Base-by-base conservation (phyloP, 2,113 vertebrate genomes). In the Apus apus region DNA sequence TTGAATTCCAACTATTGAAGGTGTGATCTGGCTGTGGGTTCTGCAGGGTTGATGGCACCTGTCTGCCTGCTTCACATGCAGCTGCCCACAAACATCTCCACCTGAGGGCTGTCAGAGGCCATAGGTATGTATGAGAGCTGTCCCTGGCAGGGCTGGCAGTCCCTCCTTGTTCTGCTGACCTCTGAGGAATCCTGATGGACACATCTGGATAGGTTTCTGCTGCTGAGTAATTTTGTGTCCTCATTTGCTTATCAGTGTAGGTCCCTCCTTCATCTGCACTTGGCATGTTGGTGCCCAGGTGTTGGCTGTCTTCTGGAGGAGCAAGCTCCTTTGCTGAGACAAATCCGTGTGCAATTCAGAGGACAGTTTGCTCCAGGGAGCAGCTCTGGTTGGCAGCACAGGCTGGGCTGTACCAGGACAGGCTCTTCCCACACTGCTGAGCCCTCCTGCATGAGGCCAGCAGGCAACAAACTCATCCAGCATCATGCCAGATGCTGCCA, bases 181-280 rank as follows among this genome's bases (percentile, higher is more conserved):
- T 81, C 89, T 53, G 64, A 62, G 82, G 61, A 36, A 5, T 19
- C 29, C 3, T 17, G 32, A 40, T 0, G 18, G 85, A 45, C n/a
- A 6, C 0, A 0, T 38, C 73, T 34, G 51, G 32, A 36, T 26
- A 38, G 36, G n/a, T 34, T 46, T 62, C 5, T 2, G 27, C 61
- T 51, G 36, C 46, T 11, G n/a, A 8, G 23, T 2, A 0, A 3
- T 38, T 77, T 29, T 51, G 58, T 16, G 27, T 27, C 40, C 68
- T 46, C 3, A 0, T 43, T 38, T 77, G 73, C 34, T 14, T 2
- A 10, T 2, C 19, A 5, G 27, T 1, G 46, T 4, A 7, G 4
- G 32, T 38, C 25, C 36, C 51, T 67, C 0, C 0, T 32, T 9
- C 13, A 4, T 0, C 29, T 0, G 0, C 5, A 7, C 23, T n/a